Percentiles rank a stretch among this genome's conserved stretches.
phyloP scores from a whole-genome alignment of 2,888 invertebrate genomes.

The Deroplatys truncata region DNA sequence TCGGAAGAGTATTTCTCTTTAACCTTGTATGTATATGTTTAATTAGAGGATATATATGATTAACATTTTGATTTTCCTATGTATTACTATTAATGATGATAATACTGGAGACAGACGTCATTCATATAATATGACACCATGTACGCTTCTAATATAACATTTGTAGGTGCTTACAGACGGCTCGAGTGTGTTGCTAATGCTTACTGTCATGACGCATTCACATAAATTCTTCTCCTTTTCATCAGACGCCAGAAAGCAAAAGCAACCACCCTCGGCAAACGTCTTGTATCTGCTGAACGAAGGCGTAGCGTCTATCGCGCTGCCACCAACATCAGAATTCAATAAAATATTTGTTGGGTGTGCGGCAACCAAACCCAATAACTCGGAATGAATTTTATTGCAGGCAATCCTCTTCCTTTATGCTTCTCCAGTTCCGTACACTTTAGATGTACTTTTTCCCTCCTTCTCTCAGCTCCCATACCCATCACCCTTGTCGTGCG shows the following conservation, averaged over 20 bases:
- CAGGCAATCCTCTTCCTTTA: not conserved
- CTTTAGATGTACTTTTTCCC: not conserved
- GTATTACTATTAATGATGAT: no score
- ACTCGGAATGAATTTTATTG: slow-evolving; percentile 4
- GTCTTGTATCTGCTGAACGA: not conserved
- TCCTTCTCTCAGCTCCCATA: not conserved
- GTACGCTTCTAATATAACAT: no score
- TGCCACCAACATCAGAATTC: not conserved
- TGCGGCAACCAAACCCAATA: not conserved
- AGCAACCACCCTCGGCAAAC: not conserved
- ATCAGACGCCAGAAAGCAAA: not conserved
- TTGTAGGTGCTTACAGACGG: no score
- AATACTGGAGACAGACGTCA: no score
- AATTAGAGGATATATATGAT: no score
- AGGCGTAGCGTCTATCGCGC: not conserved
- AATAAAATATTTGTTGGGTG: slow-evolving; percentile 5
- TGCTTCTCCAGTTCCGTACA: not conserved
- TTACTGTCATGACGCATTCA: no score
- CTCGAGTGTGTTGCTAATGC: no score
- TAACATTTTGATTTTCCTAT: no score
- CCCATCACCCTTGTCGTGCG: not conserved
- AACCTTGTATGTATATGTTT: no score
- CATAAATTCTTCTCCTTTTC: not conserved
- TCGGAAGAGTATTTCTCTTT: no score
- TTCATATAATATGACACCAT: no score